A percentile compares a stretch with the other conserved stretches of the same genome.
phyloP scores from a whole-genome alignment of 2,888 invertebrate species.

The Ennomos erosarius region DNA sequence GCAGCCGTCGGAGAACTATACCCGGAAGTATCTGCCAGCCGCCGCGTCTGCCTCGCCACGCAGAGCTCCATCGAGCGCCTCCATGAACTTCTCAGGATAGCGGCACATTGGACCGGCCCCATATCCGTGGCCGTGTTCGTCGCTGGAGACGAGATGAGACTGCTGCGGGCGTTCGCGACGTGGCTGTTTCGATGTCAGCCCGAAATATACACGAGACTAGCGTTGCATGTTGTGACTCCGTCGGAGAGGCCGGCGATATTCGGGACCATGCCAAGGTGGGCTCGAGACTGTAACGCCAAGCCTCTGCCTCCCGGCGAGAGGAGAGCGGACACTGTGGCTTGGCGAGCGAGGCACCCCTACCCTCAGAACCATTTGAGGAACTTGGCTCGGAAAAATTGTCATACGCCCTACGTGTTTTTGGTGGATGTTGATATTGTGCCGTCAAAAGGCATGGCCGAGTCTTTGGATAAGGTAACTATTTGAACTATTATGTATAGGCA shows the following conservation, averaged over 20 bases:
- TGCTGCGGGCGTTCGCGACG: slow-evolving; percentile 89
- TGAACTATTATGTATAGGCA: too few species aligned
- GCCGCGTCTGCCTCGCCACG: slow-evolving; percentile 91
- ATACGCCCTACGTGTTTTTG: slow-evolving; percentile 91
- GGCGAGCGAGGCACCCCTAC: slow-evolving; percentile 91
- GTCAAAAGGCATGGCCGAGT: slow-evolving; percentile 88
- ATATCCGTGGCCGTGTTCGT: slow-evolving; percentile 94
- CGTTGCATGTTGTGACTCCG: slow-evolving; percentile 91
- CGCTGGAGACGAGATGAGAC: slow-evolving; percentile 90
- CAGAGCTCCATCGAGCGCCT: slow-evolving; percentile 94
- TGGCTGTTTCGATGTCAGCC: slow-evolving; percentile 91
- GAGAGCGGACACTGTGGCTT: slow-evolving; percentile 87
- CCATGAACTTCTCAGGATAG: slow-evolving; percentile 90
- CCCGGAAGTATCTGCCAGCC: slow-evolving; percentile 83
- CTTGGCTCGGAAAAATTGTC: slow-evolving; percentile 93
- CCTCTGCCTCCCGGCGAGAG: slow-evolving; percentile 87
- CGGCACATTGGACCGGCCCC: slow-evolving; percentile 93
- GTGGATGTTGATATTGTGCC: slow-evolving; percentile 96
- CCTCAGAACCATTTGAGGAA: slow-evolving; percentile 96
- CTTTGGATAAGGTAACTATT: slow-evolving; percentile 81
- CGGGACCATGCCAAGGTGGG: slow-evolving; percentile 85
- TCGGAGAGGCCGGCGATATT: slow-evolving; percentile 86
- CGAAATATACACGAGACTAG: slow-evolving; percentile 89
- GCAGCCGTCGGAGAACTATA: slow-evolving; percentile 89
- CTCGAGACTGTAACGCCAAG: slow-evolving; percentile 88